phyloP scores from a whole-genome alignment of 2,888 invertebrate species.

The Shargacucullia verbasci region DNA sequence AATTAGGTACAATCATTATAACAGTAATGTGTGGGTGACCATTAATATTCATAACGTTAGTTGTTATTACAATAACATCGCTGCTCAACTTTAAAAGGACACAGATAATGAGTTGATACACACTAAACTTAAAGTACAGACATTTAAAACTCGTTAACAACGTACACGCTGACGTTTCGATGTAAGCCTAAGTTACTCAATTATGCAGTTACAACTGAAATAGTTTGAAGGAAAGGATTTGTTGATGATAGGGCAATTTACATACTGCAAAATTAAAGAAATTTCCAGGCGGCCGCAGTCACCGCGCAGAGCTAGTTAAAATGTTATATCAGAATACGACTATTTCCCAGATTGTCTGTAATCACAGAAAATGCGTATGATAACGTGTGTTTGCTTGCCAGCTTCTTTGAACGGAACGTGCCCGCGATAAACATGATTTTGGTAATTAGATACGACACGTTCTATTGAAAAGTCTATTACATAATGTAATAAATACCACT shows the following conservation, averaged over 20 bases:
- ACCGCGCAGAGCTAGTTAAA: too few relatives aligned
- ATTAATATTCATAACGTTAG: constrained; percentile 51
- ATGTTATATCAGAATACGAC: constrained; percentile 9
- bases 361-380: constrained; percentile 45
- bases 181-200: too few relatives aligned
- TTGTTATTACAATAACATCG: constrained; percentile 47
- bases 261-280: too few relatives aligned
- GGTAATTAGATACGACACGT: constrained; percentile 67
- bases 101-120: constrained; percentile 34
- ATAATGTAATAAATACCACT: constrained; percentile 23
- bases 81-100: constrained; percentile 40
- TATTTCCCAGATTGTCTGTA: constrained; percentile 13
- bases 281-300: too few relatives aligned
- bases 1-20: constrained; percentile 42
- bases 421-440: constrained; percentile 59
- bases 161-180: too few relatives aligned
- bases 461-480: constrained; percentile 39
- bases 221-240: too few relatives aligned
- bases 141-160: constrained; percentile 1
- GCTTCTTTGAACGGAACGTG: constrained; percentile 54
- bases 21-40: constrained; percentile 47
- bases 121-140: constrained; percentile 17
- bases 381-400: constrained; percentile 58
- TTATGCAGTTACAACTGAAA: too few relatives aligned
- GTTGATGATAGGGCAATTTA: too few relatives aligned